Conservation (phyloP, 2,797 vertebrate genomes). For the Atherinosoma microstoma region DNA sequence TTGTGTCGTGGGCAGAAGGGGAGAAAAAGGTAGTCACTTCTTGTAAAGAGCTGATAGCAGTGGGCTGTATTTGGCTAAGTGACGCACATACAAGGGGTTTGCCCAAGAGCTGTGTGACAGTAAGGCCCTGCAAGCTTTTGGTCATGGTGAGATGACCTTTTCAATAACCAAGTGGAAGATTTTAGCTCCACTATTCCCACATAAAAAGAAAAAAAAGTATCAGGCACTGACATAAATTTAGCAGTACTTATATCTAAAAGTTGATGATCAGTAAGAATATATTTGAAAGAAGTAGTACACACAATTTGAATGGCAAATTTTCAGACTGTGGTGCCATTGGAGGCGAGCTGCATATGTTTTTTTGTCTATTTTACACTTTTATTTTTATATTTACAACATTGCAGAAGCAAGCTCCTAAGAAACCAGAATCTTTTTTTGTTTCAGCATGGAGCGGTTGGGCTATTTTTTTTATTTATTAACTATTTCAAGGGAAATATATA, state of each 20-base stretch:
- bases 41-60: conserved; percentile 74
- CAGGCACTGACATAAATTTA: conserved; percentile 10
- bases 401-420: neutral
- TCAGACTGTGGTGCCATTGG: conserved; percentile 3
- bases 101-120: conserved; percentile 78
- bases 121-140: conserved; percentile 61
- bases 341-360: conserved; percentile 3
- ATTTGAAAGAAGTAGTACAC: conserved; percentile 41
- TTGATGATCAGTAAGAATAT: conserved; percentile 22
- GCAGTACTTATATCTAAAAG: conserved; percentile 19
- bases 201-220: conserved; percentile 17
- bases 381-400: neutral
- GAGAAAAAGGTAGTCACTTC: conserved; percentile 73
- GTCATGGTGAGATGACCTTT: conserved; percentile 73
- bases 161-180: conserved; percentile 57
- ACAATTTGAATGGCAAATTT: conserved; percentile 10
- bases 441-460: neutral
- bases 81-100: conserved; percentile 82
- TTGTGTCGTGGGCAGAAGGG: conserved; percentile 74
- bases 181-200: conserved; percentile 57
- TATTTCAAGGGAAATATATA: neutral
- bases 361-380: conserved; percentile 8
- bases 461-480: neutral
- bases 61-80: conserved; percentile 81
- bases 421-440: neutral